Percentiles rank a stretch among this genome's conserved stretches.
Evolutionary conservation across 2,113 vertebrate genomes (phyloP).

Genomic region (Plecturocebus donacophilus): DNA sequence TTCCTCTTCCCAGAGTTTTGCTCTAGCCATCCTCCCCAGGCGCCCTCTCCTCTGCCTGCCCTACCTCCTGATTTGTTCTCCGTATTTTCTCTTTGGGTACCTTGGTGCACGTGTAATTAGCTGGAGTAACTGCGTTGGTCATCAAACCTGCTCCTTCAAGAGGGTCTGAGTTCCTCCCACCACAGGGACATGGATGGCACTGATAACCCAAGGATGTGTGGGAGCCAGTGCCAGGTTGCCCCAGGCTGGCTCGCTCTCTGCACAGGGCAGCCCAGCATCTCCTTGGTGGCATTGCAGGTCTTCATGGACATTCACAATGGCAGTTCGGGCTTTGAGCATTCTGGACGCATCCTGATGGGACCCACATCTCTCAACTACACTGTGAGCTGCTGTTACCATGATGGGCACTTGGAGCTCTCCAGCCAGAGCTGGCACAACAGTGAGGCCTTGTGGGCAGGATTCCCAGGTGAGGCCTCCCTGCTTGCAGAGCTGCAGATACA

Average conservation of each 20-base stretch:
- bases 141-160: not conserved
- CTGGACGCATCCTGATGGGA: constrained; percentile 74
- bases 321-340: constrained; percentile 78
- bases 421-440: constrained; percentile 74
- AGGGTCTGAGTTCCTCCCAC: not conserved
- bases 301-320: constrained; percentile 63
- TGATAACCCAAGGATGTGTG: not conserved
- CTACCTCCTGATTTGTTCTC: not conserved
- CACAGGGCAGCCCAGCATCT: accelerated
- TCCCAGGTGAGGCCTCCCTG: constrained; percentile 69
- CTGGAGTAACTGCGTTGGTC: not conserved
- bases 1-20: not conserved
- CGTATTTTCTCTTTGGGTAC: accelerated
- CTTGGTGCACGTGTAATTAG: accelerated
- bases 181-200: not conserved
- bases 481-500: constrained; percentile 49
- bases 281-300: constrained; percentile 59
- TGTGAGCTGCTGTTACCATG: constrained; percentile 76
- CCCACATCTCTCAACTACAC: constrained; percentile 80
- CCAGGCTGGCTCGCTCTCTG: not conserved
- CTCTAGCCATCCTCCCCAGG: no score
- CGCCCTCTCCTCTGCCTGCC: no score
- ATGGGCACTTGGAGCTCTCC: constrained; percentile 78
- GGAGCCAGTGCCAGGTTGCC: no score
- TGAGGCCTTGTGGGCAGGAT: constrained; percentile 48